phyloP scores from a whole-genome alignment of 2,113 vertebrate genomes.

The Coryphaenoides rupestris region DNA sequence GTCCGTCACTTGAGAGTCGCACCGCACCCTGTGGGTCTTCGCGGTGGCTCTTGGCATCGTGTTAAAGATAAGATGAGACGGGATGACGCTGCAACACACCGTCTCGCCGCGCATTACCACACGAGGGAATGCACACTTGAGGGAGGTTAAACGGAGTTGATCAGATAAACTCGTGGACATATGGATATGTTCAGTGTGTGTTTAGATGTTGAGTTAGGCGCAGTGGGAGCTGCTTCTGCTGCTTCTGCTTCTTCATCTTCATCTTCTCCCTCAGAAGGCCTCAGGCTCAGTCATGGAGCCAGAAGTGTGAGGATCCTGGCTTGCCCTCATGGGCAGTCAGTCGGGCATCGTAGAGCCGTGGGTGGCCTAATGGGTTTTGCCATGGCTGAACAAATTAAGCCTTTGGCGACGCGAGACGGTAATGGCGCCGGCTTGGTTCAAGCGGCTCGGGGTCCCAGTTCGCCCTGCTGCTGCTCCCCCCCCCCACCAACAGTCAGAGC shows the following conservation, averaged over 20 bases:
- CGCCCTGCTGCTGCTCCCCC: not conserved
- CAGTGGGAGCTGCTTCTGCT: not conserved
- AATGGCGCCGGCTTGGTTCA: constrained; percentile 48
- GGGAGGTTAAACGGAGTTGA: not conserved
- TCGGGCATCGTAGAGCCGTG: constrained; percentile 22
- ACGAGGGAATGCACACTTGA: not conserved
- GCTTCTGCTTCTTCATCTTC: not conserved
- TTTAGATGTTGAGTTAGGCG: not conserved
- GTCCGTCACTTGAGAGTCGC: not conserved
- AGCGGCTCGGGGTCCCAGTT: constrained; percentile 25
- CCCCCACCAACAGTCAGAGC: constrained; percentile 3
- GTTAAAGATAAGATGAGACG: too few relatives aligned
- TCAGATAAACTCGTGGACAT: not conserved
- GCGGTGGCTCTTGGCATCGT: constrained; percentile 12
- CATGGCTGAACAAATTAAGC: constrained; percentile 53
- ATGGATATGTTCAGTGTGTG: too few relatives aligned
- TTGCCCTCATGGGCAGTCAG: constrained; percentile 37
- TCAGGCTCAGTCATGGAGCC: not conserved
- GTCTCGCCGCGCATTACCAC: not conserved
- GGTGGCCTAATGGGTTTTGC: constrained; percentile 53
- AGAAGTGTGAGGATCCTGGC: not conserved
- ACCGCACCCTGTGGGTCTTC: not conserved
- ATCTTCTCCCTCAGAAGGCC: not conserved
- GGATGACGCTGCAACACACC: not conserved
- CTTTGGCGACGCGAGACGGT: constrained; percentile 55